Evolutionary conservation across 2,888 invertebrate species (phyloP), one percentile per base, ranked within the genome.

Genomic region (Thereva unica): DNA sequence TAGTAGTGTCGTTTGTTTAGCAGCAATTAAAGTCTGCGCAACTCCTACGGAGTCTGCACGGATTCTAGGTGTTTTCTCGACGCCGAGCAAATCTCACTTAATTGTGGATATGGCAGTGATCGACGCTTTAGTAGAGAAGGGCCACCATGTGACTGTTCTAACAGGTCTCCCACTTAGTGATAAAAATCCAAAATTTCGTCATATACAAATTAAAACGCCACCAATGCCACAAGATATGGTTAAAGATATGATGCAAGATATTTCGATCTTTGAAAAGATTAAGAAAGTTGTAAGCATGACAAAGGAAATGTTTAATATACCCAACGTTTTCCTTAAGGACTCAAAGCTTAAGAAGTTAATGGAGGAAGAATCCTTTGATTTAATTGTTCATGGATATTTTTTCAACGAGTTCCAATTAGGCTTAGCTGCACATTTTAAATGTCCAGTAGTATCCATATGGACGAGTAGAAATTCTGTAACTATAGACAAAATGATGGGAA

Each of bases 131-230:
- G 76, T 76, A 1, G 78, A 78, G 68, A 67, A 71, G 42, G 80
- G 80, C 0, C 80, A 80, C 68, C 76, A 80, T 71, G 74, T 80
- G 1, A 80, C 79, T 0, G 76, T 79, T 4, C 75, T 79, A 0
- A 74, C 74, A 0, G 23, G 23, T 2, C 23, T 23, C 23, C 69
- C 74, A 12, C 74, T 10, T 23, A 23, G 23, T 23, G 23, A 23
- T 23, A 23, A 23, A 23, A 23, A 23, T 23, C 2, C 23, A 23
- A 23, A 23, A 23, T 23, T 23, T 23, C 23, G 23, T 23, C 23
- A 23, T 23, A 23, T 23, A 23, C 23, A 23, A 23, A 1, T 23
- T 23, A 23, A 23, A 23, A 23, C 23, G 23, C 23, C 23, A 23
- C 23, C 23, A 23, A 23, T 23, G 2, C 23, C 23, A 23, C 23